Base-by-base conservation (phyloP, 2,888 invertebrate species). In the Caenorhabditis sinica region DNA sequence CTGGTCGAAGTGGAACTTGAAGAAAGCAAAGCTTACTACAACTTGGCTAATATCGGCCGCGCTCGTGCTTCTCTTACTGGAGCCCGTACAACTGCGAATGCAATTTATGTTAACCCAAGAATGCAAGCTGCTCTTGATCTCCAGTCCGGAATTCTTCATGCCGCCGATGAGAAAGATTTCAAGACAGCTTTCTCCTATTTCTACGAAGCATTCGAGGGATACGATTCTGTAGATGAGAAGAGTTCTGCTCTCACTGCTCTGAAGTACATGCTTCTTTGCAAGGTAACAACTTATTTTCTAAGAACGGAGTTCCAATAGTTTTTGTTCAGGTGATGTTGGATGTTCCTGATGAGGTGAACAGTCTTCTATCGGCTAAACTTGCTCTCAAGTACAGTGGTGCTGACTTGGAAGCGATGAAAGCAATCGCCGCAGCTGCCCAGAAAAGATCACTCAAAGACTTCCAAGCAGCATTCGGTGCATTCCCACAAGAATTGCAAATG, bases 181-280 rank as follows among this genome's bases (percentile, higher is more conserved):
- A 99, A 99, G 95, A 99, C 99, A 80, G 98, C 98, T 61, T 99
- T 97, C 94, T 99, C 98, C 76, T 99, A 99, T 93, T 99, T 99
- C 93, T 99, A 98, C 93, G 99, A 99, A 94, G 98, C 98, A 17
- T 99, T 98, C 93, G 99, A 99, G 94, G 89, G 88, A 89, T 98
- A 97, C 93, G 98, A 98, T 93, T 97, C 97, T 89, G 96, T 97
- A 5, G 94, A 94, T 88, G 97, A 97, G 84, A 96, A 95, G 92
- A 95, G 95, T 5, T 97, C 96, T 93, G 98, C 99, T 2, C 94
- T 98, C 36, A 96, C 96, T 30, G 96, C 97, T n/a, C 94, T 99
- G 23, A 99, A 99, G 93, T 99, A 99, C 94, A 99, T 99, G 99
- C 95, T 99, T 91, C 93, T 99, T 89, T 97, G 97, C 84, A 99